Conservation (phyloP, 2,797 vertebrate genomes). For the Carduelis carduelis region DNA sequence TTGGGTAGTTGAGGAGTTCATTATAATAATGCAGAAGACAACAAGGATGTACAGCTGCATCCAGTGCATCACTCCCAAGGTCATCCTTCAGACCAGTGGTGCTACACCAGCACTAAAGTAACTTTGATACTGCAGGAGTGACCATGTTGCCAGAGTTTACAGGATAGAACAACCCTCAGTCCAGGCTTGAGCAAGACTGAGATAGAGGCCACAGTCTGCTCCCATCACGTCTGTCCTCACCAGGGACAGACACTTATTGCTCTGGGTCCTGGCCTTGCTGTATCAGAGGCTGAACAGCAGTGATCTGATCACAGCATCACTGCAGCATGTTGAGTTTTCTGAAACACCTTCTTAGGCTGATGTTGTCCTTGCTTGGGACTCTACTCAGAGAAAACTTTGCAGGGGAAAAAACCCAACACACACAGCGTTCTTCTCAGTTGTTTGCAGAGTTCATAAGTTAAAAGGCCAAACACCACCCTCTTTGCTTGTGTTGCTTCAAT, state of each 20-base stretch:
- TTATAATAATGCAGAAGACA: not conserved
- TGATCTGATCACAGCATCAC: not conserved
- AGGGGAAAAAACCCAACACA: fast-evolving
- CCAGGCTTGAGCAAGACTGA: not conserved
- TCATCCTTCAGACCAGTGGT: not conserved
- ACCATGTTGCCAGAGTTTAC: not conserved
- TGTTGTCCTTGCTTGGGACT: not conserved
- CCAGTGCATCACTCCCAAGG: not conserved
- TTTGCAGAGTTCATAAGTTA: not conserved
- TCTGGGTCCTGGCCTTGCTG: not conserved
- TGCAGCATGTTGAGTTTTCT: not conserved
- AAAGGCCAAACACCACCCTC: not conserved
- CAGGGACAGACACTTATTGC: not conserved
- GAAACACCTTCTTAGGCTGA: not conserved
- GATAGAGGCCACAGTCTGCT: not conserved
- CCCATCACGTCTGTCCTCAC: not conserved
- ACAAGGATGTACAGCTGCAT: not conserved
- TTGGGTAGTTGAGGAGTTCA: fast-evolving
- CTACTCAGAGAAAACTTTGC: not conserved
- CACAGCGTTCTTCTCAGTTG: not conserved
- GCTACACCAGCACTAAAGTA: not conserved
- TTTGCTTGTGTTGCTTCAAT: not conserved
- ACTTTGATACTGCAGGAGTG: not conserved
- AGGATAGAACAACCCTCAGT: not conserved
- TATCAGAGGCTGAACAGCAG: not conserved